Conservation (phyloP, 2,888 invertebrate species). For the Thelaira solivaga region DNA sequence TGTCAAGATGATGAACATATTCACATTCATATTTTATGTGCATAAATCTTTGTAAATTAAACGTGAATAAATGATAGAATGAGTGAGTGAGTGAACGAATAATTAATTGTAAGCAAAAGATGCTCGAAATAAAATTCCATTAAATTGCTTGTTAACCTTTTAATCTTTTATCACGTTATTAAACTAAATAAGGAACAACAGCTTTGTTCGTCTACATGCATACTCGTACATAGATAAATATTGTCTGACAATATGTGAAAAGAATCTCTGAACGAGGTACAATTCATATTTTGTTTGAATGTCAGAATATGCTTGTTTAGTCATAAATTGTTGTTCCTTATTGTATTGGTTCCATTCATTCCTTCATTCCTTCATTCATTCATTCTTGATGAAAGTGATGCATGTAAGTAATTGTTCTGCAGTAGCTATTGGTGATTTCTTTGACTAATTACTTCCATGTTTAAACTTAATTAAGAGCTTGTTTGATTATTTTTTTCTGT, state of each 20-base stretch:
- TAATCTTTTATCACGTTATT: slow-evolving; percentile 59
- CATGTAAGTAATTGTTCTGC: not conserved
- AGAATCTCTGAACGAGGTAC: slow-evolving; percentile 12
- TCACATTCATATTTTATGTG: too few relatives aligned
- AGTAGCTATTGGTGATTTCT: slow-evolving; percentile 23
- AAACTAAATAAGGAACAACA: slow-evolving; percentile 30
- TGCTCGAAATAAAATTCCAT: slow-evolving; percentile 52
- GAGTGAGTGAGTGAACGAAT: not conserved
- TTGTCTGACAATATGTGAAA: not conserved
- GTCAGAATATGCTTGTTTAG: not conserved
- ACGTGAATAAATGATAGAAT: too few relatives aligned
- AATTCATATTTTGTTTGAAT: not conserved
- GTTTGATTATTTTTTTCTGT: not conserved
- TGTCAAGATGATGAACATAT: too few relatives aligned
- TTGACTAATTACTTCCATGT: slow-evolving; percentile 57
- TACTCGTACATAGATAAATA: not conserved
- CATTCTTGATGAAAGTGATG: too few relatives aligned
- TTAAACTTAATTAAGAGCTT: slow-evolving; percentile 46
- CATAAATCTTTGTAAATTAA: not conserved
- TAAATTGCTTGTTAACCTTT: slow-evolving; percentile 63
- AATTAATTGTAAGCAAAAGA: not conserved
- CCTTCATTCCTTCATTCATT: not conserved
- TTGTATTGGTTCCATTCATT: slow-evolving; percentile 35
- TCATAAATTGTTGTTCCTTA: slow-evolving; percentile 9
- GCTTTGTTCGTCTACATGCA: not conserved